These are phyloP conservation scores for Pteropus rufus DNA, from an alignment of 2,797 vertebrate genomes.

Conservation along the genomic window DNA sequence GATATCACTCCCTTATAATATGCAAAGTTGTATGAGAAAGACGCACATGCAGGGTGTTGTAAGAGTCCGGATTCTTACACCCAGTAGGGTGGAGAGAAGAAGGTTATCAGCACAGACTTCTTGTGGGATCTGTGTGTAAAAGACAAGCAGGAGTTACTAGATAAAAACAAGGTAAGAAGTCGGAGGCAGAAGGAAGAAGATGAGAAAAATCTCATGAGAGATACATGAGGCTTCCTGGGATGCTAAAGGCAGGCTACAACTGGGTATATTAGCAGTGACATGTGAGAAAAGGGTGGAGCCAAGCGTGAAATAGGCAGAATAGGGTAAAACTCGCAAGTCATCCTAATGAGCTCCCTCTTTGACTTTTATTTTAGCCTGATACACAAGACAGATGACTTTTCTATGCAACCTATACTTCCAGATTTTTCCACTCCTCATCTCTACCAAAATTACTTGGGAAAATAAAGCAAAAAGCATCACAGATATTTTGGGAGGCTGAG, in stretches of 20 bases:
- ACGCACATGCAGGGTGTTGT: fast-evolving
- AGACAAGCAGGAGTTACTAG: not conserved
- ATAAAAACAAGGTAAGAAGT: not conserved
- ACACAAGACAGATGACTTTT: not conserved
- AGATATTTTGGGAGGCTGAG: not conserved
- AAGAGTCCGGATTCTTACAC: not conserved
- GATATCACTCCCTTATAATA: not conserved
- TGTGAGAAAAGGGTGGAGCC: not conserved
- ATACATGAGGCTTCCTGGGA: not conserved
- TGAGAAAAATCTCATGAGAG: not conserved
- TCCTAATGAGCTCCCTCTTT: not conserved
- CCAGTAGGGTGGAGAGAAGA: not conserved
- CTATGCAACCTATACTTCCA: not conserved
- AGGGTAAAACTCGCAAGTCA: not conserved
- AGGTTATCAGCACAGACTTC: not conserved
- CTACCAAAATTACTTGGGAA: not conserved
- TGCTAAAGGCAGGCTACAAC: not conserved
- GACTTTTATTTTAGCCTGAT: not conserved
- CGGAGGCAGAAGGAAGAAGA: not conserved
- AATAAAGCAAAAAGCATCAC: not conserved
- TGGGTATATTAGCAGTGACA: not conserved
- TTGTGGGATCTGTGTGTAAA: not conserved
- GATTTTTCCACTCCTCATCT: not conserved
- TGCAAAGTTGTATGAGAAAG: not conserved
- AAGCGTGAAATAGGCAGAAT: not conserved